These are phyloP conservation scores for Lycia hirtaria DNA, from an alignment of 2,888 invertebrate genomes.

Conservation along the genomic window DNA sequence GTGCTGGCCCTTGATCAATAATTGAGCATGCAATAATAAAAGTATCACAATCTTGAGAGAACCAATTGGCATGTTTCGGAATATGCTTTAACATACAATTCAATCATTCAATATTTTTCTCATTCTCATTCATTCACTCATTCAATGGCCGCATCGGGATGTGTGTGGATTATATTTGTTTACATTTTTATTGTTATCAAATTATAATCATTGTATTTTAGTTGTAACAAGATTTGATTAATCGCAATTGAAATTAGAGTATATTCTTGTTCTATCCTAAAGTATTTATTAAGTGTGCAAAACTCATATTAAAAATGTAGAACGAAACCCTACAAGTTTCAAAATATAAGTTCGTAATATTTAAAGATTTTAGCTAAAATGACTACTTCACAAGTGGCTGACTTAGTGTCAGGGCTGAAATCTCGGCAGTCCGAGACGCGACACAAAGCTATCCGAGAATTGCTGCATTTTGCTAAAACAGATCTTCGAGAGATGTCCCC, in stretches of 20 bases:
- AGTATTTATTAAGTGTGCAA: neutral
- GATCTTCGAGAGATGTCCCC: constrained; percentile 95
- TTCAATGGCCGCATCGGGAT: constrained; percentile 1
- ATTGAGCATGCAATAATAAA: too few species aligned
- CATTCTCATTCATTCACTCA: neutral
- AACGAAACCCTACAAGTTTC: neutral
- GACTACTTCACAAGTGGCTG: constrained; percentile 85
- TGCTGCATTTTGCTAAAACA: constrained; percentile 95
- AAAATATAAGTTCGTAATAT: too few species aligned
- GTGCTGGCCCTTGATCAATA: too few species aligned
- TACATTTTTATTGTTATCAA: neutral
- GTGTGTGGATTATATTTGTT: constrained; percentile 5
- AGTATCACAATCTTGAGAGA: too few species aligned
- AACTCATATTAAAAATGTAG: neutral
- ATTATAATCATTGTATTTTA: constrained; percentile 10
- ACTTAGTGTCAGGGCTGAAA: constrained; percentile 94
- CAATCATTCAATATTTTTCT: too few species aligned
- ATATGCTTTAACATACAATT: too few species aligned
- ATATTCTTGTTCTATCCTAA: neutral
- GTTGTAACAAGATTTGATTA: neutral
- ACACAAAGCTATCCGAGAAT: constrained; percentile 93
- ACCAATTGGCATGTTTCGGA: too few species aligned
- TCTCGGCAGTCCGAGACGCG: constrained; percentile 94
- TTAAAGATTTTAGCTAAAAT: constrained; percentile 43
- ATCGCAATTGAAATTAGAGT: neutral